phyloP scores from a whole-genome alignment of 2,888 invertebrate genomes.

The Argynnis bischoffii region DNA sequence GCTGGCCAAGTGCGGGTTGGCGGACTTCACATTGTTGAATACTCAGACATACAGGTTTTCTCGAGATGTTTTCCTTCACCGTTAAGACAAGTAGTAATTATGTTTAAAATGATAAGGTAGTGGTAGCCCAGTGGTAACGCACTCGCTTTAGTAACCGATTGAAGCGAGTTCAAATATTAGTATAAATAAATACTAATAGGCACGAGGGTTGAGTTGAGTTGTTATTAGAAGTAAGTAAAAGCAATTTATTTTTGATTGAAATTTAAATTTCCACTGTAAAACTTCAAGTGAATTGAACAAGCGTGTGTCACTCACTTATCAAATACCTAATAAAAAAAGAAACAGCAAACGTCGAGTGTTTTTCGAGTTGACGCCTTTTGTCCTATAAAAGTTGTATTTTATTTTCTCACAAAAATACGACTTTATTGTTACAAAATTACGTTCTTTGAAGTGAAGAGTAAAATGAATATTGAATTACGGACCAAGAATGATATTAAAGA shows the following conservation, averaged over 20 bases:
- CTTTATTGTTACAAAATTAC: conserved; percentile 33
- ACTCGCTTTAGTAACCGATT: too few relatives aligned
- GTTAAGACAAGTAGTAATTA: too few relatives aligned
- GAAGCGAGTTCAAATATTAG: too few relatives aligned
- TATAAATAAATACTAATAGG: too few relatives aligned
- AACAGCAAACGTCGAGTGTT: conserved; percentile 18
- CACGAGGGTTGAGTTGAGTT: too few relatives aligned
- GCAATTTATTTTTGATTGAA: background rate
- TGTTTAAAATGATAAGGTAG: too few relatives aligned
- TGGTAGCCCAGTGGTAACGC: too few relatives aligned
- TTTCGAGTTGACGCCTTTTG: conserved; percentile 24
- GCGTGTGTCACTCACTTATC: conserved; percentile 19
- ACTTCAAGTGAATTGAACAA: background rate
- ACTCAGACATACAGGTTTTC: too few relatives aligned
- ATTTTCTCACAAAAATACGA: conserved; percentile 24
- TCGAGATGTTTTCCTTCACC: too few relatives aligned
- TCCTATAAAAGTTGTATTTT: conserved; percentile 23
- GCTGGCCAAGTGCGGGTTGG: too few relatives aligned
- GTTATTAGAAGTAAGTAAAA: too few relatives aligned
- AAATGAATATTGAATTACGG: conserved; percentile 27
- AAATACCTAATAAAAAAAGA: conserved; percentile 30
- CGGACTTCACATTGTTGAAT: too few relatives aligned
- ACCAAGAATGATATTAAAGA: conserved; percentile 7
- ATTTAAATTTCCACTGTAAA: background rate
- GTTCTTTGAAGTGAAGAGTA: conserved; percentile 23